These are phyloP conservation scores for Idaea aversata DNA, from an alignment of 2,888 invertebrate genomes.

Conservation along the genomic window DNA sequence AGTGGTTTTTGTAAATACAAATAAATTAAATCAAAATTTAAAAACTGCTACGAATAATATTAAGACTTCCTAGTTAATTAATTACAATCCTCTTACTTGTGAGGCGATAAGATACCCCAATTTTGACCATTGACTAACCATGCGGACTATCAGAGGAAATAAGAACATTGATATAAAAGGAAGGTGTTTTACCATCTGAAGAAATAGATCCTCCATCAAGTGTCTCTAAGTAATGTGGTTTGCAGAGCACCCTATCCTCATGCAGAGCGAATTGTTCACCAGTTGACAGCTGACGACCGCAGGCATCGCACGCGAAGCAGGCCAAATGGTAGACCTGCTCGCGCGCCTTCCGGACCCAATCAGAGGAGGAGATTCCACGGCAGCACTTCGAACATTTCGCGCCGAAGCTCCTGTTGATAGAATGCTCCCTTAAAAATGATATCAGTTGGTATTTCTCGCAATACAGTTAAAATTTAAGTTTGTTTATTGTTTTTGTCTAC, in stretches of 20 bases:
- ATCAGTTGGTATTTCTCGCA: not conserved
- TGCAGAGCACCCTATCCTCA: constrained; percentile 96
- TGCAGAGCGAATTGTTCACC: constrained; percentile 98
- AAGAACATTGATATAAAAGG: constrained; percentile 1
- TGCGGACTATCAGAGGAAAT: not conserved
- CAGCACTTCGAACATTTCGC: constrained; percentile 98
- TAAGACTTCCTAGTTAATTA: no score
- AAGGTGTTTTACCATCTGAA: constrained; percentile 86
- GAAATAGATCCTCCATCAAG: constrained; percentile 95
- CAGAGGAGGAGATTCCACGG: constrained; percentile 94
- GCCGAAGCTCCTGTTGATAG: constrained; percentile 90
- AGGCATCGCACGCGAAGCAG: constrained; percentile 98
- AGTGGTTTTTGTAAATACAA: no score
- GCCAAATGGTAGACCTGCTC: constrained; percentile 98
- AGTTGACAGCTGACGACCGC: constrained; percentile 94
- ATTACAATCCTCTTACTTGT: no score
- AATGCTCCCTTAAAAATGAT: not conserved
- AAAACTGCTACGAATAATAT: no score
- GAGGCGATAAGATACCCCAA: no score
- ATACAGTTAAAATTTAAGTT: not conserved
- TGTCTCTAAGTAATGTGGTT: constrained; percentile 97
- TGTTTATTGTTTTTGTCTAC: not conserved
- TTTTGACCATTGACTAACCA: not conserved
- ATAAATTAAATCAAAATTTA: no score
- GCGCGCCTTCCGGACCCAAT: constrained; percentile 98